Conservation (phyloP, 1,140 invertebrate genomes). For the Drosophila cardini region DNA sequence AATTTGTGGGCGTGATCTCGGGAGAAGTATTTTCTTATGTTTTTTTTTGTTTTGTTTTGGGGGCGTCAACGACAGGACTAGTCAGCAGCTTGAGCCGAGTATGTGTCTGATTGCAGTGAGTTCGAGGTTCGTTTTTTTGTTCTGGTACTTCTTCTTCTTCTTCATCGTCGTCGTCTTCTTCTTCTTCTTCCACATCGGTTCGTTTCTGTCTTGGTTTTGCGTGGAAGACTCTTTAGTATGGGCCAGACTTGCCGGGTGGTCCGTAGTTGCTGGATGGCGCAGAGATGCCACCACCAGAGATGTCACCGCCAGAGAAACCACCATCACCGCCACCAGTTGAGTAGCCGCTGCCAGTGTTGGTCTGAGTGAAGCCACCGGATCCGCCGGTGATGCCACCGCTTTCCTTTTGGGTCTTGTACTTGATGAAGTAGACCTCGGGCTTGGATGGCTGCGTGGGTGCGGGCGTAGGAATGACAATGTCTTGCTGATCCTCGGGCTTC, state of each 20-base stretch:
- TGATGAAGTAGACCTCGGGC: constrained; percentile 95
- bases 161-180: constrained; percentile 33
- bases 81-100: constrained; percentile 80
- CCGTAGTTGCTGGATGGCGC: constrained; percentile 88
- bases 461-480: constrained; percentile 90
- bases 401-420: constrained; percentile 92
- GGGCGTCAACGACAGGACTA: constrained; percentile 81
- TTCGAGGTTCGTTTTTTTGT: constrained; percentile 57
- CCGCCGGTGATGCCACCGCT: constrained; percentile 83
- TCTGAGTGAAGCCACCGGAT: constrained; percentile 54
- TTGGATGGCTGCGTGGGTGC: constrained; percentile 92
- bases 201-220: background rate
- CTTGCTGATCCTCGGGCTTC: constrained; percentile 92
- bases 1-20: constrained; percentile 25
- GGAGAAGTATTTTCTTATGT: constrained; percentile 49
- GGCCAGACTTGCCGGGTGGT: constrained; percentile 86
- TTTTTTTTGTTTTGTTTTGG: too few relatives aligned
- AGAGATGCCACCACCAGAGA: constrained; percentile 78
- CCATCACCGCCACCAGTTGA: constrained; percentile 82
- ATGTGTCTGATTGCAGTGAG: constrained; percentile 42
- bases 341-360: constrained; percentile 52
- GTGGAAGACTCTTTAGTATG: constrained; percentile 67
- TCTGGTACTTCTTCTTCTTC: constrained; percentile 24
- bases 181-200: constrained; percentile 14
- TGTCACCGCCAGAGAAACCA: constrained; percentile 77